Base-by-base conservation (phyloP, 2,113 vertebrate genomes). In the Crocuta crocuta region DNA sequence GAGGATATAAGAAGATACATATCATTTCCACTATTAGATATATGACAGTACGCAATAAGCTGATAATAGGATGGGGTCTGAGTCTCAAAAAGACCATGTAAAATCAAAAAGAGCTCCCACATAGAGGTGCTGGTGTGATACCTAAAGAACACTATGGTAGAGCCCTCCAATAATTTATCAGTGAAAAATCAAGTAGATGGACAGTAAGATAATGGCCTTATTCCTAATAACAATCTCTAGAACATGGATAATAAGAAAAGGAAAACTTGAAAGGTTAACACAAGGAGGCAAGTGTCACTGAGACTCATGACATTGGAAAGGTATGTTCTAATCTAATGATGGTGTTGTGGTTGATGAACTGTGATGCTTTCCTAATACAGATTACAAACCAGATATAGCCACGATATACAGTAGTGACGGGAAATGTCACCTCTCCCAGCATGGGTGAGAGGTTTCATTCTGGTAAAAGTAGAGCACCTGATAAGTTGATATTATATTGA, bases 391-490 rank as follows among this genome's bases (percentile, higher is more conserved):
- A 92, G 91, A 97, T 65, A 89, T 0, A 86, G 39, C 81, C 63
- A 92, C 8, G 87, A 45, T 35, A 86, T 13, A 73, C 10, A 55
- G 43, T 4, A 78, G 65, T 63, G 70, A 94, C 15, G 68, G 84
- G 74, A 96, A 95, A 93, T 10, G 3, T 83, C 74, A 68, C 23
- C 26, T 89, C 83, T 94, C 68, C 68, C 55, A 61, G 80, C 83
- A 43, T 31, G 16, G 11, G 70, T 76, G 93, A 97, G 88, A 89
- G 55, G 81, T 95, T 97, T 97, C 87, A 65, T 97, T 98, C 88
- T 88, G 33, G 87, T 97, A 97, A 97, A 94, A 84, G 91, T 17
- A 73, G 26, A 97, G 68, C 89, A 96, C 81, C 61, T 94, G 89
- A 85, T 89, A 96, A 95, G 81, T 33, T 93, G 95, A 95, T 95